Base-by-base conservation (phyloP, 2,797 vertebrate genomes). In the Melopsittacus undulatus region DNA sequence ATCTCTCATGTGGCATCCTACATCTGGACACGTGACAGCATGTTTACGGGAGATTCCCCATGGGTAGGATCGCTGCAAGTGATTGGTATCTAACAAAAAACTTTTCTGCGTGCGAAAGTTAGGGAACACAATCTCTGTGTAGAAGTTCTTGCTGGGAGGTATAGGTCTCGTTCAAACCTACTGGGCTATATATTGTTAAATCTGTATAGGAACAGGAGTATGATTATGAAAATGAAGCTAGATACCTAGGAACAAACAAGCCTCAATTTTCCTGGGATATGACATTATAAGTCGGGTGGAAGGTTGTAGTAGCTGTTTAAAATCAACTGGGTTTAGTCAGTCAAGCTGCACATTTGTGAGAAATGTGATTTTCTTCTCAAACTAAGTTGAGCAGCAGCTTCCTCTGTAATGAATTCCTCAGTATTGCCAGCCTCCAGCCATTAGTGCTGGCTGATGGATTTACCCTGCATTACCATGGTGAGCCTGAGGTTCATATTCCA, bases 281-380 rank as follows among this genome's bases (percentile, higher is more conserved):
- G 61, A 51, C 64, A 40, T 16, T 67, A 4, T 74, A 62, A 87
- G 56, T 56, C 57, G 72, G 23, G 48, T 72, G 52, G 62, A 94
- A 94, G 67, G 59, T 69, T 82, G 36, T 38, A 64, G 62, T 61
- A 80, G 40, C n/a, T 94, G 48, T 88, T 94, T 87, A 78, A 94
- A 94, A 96, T 81, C 56, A 83, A 22, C 76, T 52, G 24, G 5
- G 9, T 88, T 93, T 96, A 83, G 90, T 92, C 72, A 84, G 92
- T 89, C 82, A 92, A 80, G 69, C 51, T 64, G 66, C 16, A 77
- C 2, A 2, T 88, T 92, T 91, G 40, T 67, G 30, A 74, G 76
- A 88, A 94, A 85, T 0, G 2, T 61, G 20, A 68, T 91, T 94
- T 88, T 94, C 56, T 91, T 86, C 90, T 78, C 76, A 74, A 81